Percentiles rank a stretch among this genome's conserved stretches.
Conservation (phyloP, 2,113 vertebrate species). For the Tricholaema leucomelas region DNA sequence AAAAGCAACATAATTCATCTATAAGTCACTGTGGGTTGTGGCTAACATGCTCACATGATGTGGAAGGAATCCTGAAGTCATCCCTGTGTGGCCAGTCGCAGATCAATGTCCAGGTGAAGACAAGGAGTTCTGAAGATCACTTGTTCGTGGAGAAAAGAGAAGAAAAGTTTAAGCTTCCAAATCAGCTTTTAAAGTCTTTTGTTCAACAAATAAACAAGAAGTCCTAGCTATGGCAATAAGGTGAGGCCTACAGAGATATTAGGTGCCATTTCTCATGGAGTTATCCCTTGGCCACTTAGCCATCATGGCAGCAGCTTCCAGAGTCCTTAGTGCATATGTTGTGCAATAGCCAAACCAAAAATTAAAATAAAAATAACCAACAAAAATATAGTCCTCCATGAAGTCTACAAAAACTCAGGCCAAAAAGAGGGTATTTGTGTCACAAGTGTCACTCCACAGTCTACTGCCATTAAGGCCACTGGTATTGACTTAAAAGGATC, state of each 20-base stretch:
- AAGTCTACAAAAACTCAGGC: conserved; percentile 79
- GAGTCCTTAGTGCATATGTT: conserved; percentile 83
- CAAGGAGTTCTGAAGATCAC: conserved; percentile 70
- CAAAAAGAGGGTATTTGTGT: conserved; percentile 71
- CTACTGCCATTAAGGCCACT: conserved; percentile 82
- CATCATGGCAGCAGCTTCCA: conserved; percentile 79
- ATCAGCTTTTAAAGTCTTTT: conserved; percentile 77
- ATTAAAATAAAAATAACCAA: conserved; percentile 62
- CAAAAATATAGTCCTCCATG: conserved; percentile 73
- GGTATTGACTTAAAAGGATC: conserved; percentile 78
- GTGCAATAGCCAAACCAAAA: conserved; percentile 79
- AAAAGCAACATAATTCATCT: conserved; percentile 71
- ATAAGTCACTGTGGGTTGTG: conserved; percentile 66
- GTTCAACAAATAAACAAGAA: conserved; percentile 76
- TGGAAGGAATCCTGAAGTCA: conserved; percentile 76
- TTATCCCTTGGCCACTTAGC: conserved; percentile 79
- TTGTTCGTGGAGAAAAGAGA: conserved; percentile 78
- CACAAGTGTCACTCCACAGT: conserved; percentile 77
- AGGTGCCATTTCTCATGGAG: conserved; percentile 75
- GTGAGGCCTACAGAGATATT: conserved; percentile 80
- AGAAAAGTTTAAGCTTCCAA: conserved; percentile 78
- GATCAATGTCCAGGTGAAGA: conserved; percentile 78
- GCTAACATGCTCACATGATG: conserved; percentile 70
- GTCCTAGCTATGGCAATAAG: conserved; percentile 80
- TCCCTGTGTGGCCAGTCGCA: conserved; percentile 79